Percentiles rank a stretch among this genome's conserved stretches.
These are phyloP conservation scores for Eilema sororculum DNA, from an alignment of 2,888 invertebrate genomes.

Conservation along the genomic window DNA sequence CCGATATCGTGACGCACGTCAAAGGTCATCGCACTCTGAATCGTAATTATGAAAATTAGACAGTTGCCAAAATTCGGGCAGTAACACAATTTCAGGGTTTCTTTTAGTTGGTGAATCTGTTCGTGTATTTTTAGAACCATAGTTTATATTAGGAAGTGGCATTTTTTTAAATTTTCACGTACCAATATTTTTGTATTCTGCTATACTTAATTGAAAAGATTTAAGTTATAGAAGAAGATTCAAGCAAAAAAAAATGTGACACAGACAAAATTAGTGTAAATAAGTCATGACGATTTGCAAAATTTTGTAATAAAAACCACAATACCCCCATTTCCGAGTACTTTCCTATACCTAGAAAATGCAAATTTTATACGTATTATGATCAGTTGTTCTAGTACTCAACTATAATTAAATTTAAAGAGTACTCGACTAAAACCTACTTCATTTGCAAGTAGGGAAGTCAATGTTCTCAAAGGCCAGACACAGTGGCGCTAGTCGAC, in stretches of 20 bases:
- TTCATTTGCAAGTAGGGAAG: conserved; percentile 67
- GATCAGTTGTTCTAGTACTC: neutral
- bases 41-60: conserved; percentile 27
- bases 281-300: neutral
- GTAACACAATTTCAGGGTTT: too few relatives aligned
- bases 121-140: too few relatives aligned
- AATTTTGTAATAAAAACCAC: neutral
- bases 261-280: neutral
- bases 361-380: neutral
- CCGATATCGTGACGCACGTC: conserved; percentile 48
- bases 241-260: too few relatives aligned
- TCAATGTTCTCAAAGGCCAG: conserved; percentile 74
- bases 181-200: too few relatives aligned
- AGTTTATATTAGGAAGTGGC: too few relatives aligned
- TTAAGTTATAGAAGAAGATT: too few relatives aligned
- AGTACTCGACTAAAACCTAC: conserved; percentile 32
- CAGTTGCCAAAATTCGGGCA: conserved; percentile 30
- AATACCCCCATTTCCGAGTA: neutral
- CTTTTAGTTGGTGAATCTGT: too few relatives aligned
- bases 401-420: neutral
- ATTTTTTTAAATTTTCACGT: too few relatives aligned
- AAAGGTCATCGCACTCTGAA: conserved; percentile 17
- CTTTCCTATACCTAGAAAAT: neutral
- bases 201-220: too few relatives aligned
- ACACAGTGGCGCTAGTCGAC: conserved; percentile 72